phyloP scores from a whole-genome alignment of 2,797 vertebrate genomes.

The Sylvia borin region DNA sequence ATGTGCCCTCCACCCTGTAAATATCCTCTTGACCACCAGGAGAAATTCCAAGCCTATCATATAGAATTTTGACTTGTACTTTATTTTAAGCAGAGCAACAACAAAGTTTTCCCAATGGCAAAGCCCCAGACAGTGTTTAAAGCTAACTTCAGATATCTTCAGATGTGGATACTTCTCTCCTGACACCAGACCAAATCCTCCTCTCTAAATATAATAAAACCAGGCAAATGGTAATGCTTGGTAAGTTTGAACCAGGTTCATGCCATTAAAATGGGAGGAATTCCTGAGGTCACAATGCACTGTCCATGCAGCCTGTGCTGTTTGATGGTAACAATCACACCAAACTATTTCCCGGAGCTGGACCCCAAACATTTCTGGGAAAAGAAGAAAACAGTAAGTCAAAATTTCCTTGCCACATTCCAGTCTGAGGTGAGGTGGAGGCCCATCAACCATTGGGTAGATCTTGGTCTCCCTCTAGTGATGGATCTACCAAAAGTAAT shows the following conservation, averaged over 20 bases:
- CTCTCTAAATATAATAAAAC: neutral
- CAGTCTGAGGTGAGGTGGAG: neutral
- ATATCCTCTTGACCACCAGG: neutral
- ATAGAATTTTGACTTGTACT: neutral
- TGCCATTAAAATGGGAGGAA: neutral
- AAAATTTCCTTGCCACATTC: neutral
- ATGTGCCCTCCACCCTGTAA: neutral
- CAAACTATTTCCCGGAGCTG: neutral
- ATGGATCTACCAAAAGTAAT: neutral
- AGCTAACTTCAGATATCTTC: neutral
- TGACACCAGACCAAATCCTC: neutral
- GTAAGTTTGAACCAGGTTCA: neutral
- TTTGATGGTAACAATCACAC: neutral
- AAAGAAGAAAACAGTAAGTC: neutral
- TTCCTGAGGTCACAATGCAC: neutral
- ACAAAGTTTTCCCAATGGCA: neutral
- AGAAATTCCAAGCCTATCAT: neutral
- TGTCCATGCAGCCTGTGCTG: neutral
- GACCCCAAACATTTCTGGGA: neutral
- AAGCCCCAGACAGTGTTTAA: neutral
- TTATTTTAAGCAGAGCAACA: neutral
- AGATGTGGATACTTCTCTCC: neutral
- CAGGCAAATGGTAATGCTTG: neutral
- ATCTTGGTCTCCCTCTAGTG: slow-evolving; percentile 59
- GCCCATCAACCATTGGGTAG: neutral